A percentile compares a stretch with the other conserved stretches of the same genome.
Conservation (phyloP, 2,797 vertebrate genomes). For the Xiphorhynchus erythropygius region DNA sequence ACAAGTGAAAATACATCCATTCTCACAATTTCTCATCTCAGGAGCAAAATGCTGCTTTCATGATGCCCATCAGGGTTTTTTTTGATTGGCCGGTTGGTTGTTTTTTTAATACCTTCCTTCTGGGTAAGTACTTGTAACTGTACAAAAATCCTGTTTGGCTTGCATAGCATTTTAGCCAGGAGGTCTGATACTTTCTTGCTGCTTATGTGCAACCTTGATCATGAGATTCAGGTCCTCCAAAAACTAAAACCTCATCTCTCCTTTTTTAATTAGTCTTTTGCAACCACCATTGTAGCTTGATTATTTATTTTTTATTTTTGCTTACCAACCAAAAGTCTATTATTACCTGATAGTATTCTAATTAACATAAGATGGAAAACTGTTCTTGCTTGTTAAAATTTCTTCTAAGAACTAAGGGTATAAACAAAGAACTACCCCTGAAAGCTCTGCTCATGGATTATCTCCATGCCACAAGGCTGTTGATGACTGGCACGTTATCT, state of each 20-base stretch:
- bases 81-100: neutral
- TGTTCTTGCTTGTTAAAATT: neutral
- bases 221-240: neutral
- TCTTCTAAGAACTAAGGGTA: neutral
- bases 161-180: neutral
- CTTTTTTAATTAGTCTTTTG: neutral
- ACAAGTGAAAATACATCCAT: neutral
- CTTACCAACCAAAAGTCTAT: neutral
- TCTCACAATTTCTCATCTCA: neutral
- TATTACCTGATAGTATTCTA: neutral
- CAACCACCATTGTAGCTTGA: neutral
- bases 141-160: neutral
- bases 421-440: neutral
- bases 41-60: neutral
- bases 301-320: neutral
- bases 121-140: neutral
- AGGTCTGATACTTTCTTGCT: neutral
- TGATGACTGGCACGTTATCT: neutral
- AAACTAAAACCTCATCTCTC: neutral
- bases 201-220: too few species aligned
- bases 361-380: neutral
- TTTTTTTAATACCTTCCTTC: neutral
- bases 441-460: neutral
- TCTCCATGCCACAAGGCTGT: neutral
- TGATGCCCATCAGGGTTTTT: neutral